Percentiles rank a stretch among this genome's conserved stretches.
Conservation (phyloP, 2,113 vertebrate genomes). For the Prietella phreatophila region DNA sequence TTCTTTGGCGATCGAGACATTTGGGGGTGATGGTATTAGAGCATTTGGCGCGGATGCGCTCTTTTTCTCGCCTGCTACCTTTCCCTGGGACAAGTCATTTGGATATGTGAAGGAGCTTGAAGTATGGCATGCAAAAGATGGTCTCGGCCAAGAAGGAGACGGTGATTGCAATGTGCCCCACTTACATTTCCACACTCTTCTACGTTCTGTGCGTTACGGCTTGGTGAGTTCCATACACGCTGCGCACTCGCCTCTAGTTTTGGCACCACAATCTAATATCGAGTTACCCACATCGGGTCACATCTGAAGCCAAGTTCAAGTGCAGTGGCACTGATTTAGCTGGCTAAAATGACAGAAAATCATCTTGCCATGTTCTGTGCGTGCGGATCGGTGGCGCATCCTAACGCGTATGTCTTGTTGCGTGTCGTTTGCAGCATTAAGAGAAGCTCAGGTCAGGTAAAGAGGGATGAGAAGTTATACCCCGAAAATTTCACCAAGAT, state of each 20-base stretch:
- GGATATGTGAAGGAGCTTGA: conserved; percentile 81
- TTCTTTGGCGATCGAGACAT: conserved; percentile 11
- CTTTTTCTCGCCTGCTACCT: conserved; percentile 58
- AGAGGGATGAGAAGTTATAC: conserved; percentile 87
- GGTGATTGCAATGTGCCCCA: conserved; percentile 79
- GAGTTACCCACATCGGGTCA: not conserved
- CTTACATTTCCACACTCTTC: conserved; percentile 78
- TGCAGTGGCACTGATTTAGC: not conserved
- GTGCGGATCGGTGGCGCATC: not conserved
- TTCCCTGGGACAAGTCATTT: conserved; percentile 73
- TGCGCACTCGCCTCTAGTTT: conserved; percentile 37
- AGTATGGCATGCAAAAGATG: conserved; percentile 95
- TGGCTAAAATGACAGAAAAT: conserved; percentile 1
- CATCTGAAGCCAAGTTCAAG: conserved; percentile 2
- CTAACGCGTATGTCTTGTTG: conserved; percentile 44
- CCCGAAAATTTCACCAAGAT: conserved; percentile 97
- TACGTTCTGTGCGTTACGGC: conserved; percentile 84
- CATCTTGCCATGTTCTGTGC: not conserved
- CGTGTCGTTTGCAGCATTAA: conserved; percentile 73
- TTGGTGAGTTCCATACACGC: conserved; percentile 80
- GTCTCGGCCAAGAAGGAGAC: conserved; percentile 86
- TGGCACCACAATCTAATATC: conserved; percentile 10
- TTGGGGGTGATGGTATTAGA: conserved; percentile 50
- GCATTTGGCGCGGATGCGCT: conserved; percentile 12
- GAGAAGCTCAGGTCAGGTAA: conserved; percentile 79